phyloP scores from a whole-genome alignment of 1,140 invertebrate species.

The Bactericera cockerelli region DNA sequence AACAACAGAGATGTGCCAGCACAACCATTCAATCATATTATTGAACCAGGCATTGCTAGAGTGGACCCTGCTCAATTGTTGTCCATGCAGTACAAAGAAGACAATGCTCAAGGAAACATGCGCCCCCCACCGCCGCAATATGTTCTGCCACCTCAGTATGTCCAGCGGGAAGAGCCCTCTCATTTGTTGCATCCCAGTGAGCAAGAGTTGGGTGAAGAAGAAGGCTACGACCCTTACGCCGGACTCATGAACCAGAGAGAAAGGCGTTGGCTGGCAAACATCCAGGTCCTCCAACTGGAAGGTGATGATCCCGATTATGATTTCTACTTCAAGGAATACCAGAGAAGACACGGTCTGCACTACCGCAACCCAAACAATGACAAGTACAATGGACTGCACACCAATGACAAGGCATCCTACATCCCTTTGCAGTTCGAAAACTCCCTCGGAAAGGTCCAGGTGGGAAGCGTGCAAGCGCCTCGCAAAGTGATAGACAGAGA shows the following conservation, averaged over 20 bases:
- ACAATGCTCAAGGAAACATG: too few species aligned
- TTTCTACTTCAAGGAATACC: background rate
- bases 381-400: background rate
- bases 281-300: constrained; percentile 17
- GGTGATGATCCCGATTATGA: constrained; percentile 13
- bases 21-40: too few species aligned
- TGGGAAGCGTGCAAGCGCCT: constrained; percentile 17
- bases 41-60: too few species aligned
- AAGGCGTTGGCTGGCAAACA: constrained; percentile 16
- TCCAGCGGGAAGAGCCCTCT: too few species aligned
- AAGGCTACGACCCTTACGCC: constrained; percentile 11
- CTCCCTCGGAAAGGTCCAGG: constrained; percentile 22
- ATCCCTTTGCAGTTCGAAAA: constrained; percentile 24
- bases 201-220: background rate
- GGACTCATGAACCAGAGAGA: constrained; percentile 17
- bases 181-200: too few species aligned
- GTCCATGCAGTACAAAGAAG: too few species aligned
- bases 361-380: background rate
- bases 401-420: constrained; percentile 18
- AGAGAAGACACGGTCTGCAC: background rate
- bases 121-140: too few species aligned
- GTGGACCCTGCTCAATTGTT: too few species aligned
- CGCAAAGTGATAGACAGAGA: constrained; percentile 17
- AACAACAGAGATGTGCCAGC: too few species aligned
- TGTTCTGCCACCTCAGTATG: too few species aligned